Conservation (phyloP, 2,797 vertebrate genomes). For the Acanthurus lineatus region DNA sequence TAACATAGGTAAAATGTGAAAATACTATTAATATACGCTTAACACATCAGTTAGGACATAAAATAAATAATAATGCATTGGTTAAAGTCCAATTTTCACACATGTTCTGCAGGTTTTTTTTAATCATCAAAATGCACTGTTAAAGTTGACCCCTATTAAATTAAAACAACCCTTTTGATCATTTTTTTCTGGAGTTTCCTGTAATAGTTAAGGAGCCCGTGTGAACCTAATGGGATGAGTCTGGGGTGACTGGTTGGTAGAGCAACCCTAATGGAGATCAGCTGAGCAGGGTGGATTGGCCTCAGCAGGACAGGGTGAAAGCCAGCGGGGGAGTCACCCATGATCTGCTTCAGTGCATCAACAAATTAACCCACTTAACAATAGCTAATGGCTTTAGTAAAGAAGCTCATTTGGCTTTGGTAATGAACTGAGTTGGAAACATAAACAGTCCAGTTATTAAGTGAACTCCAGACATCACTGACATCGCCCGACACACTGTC, state of each 20-base stretch:
- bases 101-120: not conserved
- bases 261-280: conserved; percentile 55
- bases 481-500: conserved; percentile 62
- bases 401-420: conserved; percentile 81
- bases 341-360: conserved; percentile 81
- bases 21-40: not conserved
- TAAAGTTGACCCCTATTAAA: conserved; percentile 1
- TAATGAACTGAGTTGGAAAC: conserved; percentile 85
- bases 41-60: not conserved
- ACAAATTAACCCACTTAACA: conserved; percentile 86
- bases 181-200: conserved; percentile 1
- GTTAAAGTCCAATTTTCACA: not conserved
- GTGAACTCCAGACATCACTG: conserved; percentile 71
- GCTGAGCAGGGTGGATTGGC: conserved; percentile 45
- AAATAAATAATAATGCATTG: not conserved
- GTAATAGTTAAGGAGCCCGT: conserved; percentile 6
- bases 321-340: conserved; percentile 66
- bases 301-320: conserved; percentile 61
- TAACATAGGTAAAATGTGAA: not conserved
- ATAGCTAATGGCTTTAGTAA: conserved; percentile 80
- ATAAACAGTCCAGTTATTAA: conserved; percentile 85
- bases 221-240: conserved; percentile 30
- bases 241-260: conserved; percentile 19
- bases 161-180: not conserved
- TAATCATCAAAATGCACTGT: not conserved